These are phyloP conservation scores for Mythimna pallens DNA, from an alignment of 2,888 invertebrate species.

Conservation along the genomic window DNA sequence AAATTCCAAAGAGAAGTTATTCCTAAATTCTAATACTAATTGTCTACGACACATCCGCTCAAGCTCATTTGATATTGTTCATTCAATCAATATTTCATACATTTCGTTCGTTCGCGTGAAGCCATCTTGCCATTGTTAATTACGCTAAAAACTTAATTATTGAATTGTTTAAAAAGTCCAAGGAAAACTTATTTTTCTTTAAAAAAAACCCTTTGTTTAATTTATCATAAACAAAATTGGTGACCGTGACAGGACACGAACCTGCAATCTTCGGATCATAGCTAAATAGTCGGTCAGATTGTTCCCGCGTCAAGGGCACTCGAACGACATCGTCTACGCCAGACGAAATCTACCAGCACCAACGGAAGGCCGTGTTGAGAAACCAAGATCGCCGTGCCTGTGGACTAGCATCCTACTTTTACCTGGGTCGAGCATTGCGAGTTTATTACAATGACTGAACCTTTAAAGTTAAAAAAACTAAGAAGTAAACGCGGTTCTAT, in stretches of 20 bases:
- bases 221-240: constrained; percentile 6
- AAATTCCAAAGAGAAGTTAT: no score
- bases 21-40: no score
- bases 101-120: no score
- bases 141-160: no score
- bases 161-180: no score
- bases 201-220: background rate
- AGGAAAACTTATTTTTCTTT: background rate
- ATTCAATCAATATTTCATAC: no score
- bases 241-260: constrained; percentile 12
- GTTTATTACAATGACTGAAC: no score
- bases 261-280: background rate
- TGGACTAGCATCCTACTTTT: constrained; percentile 2
- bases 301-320: background rate
- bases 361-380: background rate
- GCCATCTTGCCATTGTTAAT: no score
- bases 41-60: no score
- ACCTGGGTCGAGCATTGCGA: background rate
- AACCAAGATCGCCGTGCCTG: constrained; percentile 1
- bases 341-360: constrained; percentile 5
- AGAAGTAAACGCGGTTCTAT: constrained; percentile 1
- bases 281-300: background rate
- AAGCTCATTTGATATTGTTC: no score
- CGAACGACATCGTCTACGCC: background rate
- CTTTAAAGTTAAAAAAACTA: background rate